Evolutionary conservation across 2,113 vertebrate species (phyloP), one percentile per base, ranked within the genome.

Genomic region (Catharus bicknelli): DNA sequence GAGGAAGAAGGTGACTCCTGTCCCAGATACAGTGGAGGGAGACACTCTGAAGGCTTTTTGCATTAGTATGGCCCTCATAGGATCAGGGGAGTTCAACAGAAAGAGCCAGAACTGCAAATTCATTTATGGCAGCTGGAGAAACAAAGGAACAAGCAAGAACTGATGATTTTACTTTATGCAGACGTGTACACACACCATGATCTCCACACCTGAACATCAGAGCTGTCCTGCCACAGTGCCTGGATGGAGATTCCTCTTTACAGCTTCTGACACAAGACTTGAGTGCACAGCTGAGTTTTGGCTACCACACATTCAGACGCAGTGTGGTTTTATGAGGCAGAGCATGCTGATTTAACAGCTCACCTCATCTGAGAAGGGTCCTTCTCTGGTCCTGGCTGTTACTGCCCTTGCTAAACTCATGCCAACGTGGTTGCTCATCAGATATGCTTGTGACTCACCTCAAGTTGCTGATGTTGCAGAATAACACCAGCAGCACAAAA

Each of bases 141-240:
- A 55, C n/a, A 22, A 6, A 43, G 72, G 34, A 66, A 69, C 53
- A 75, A 75, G 25, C 11, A 7, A 25, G 21, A 83, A 22, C 0
- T 54, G 23, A 47, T 23, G 16, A 0, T 48, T 70, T 54, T 29
- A 26, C 13, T 51, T 68, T 3, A 14, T 11, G 19, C n/a, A 5
- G 5, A 3, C 0, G 27, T 2, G 1, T 50, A 34, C 11, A 22
- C 30, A 6, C 8, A 7, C 34, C 40, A 30, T 1, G 4, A 29
- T 38, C 11, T 30, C 34, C 32, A 29, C 50, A 54, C 17, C 68
- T 61, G 57, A 58, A 29, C 16, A 2, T 4, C 4, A 16, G 40
- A 23, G 22, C 34, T 9, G 4, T 73, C 36, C 72, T 81, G 23
- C 72, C 22, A 8, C 21, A 6, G 19, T 29, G n/a, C 36, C 36